Evolutionary conservation across 2,888 invertebrate genomes (phyloP).

Genomic region (Odontothrips loti): DNA sequence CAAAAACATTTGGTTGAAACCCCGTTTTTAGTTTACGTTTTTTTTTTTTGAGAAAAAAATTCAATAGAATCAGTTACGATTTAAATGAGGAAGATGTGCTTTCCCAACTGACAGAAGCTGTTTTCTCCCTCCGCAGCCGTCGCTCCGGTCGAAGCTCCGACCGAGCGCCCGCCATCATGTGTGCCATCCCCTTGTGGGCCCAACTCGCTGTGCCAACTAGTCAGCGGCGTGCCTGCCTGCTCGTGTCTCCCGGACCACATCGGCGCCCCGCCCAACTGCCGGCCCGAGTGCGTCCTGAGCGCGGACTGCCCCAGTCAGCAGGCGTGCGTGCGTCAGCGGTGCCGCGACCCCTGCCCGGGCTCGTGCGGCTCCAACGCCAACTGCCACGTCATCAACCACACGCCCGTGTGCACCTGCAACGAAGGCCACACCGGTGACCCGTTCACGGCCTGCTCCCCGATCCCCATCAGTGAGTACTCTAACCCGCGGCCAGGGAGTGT

Average conservation of each 20-base stretch:
- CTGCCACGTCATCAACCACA: conserved; percentile 48
- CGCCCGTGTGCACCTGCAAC: conserved; percentile 53
- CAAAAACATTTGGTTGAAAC: too few species aligned
- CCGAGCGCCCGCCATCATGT: conserved; percentile 50
- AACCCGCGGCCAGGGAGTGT: background rate
- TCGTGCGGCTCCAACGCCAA: conserved; percentile 52
- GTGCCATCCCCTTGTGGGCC: conserved; percentile 59
- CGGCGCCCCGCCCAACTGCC: conserved; percentile 49
- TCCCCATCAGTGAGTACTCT: conserved; percentile 42
- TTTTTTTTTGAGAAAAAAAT: too few species aligned
- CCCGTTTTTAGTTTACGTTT: too few species aligned
- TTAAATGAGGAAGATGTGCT: too few species aligned
- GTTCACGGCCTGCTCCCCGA: conserved; percentile 64
- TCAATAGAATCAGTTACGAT: too few species aligned
- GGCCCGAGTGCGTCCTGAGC: conserved; percentile 50
- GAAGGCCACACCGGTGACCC: conserved; percentile 68
- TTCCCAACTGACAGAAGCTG: too few species aligned
- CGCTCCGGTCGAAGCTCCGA: conserved; percentile 33
- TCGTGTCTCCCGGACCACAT: conserved; percentile 47
- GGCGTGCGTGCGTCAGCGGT: conserved; percentile 50
- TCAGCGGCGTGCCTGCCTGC: conserved; percentile 47
- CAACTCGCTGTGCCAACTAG: conserved; percentile 47
- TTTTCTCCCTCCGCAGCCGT: conserved; percentile 35
- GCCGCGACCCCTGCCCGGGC: conserved; percentile 50
- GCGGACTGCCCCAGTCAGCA: conserved; percentile 49